Conservation (phyloP, 2,797 vertebrate genomes). For the Paguma larvata region DNA sequence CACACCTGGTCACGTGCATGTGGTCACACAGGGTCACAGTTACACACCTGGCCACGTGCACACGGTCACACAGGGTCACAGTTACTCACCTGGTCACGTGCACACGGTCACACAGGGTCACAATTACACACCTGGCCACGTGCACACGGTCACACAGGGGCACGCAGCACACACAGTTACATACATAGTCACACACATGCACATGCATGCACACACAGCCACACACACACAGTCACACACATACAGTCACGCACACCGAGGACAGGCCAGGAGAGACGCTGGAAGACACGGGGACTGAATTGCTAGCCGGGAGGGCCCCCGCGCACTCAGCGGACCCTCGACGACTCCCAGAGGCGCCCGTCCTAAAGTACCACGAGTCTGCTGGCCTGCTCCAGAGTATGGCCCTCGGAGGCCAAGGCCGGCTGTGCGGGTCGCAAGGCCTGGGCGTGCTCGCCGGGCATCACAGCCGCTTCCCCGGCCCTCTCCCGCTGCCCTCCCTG, state of each 20-base stretch:
- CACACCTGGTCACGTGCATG: too few species aligned
- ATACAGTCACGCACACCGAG: background rate
- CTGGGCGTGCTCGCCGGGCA: fast-evolving
- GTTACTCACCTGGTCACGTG: too few species aligned
- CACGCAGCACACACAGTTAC: background rate
- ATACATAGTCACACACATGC: too few species aligned
- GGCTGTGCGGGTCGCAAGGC: fast-evolving
- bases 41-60: too few species aligned
- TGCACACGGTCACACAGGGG: background rate
- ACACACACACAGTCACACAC: background rate
- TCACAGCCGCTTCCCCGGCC: fast-evolving
- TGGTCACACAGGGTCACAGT: too few species aligned
- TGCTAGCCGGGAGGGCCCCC: background rate
- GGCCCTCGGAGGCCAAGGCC: background rate
- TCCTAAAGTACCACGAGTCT: background rate
- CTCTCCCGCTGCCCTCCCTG: too few species aligned
- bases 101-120: background rate
- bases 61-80: too few species aligned
- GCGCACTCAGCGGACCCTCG: background rate
- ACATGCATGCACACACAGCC: background rate
- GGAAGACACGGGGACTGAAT: background rate
- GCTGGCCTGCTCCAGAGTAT: background rate
- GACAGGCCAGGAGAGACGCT: background rate
- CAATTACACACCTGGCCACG: too few species aligned
- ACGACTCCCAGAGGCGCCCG: background rate